Base-by-base conservation (phyloP, 53 echinoderm and acorn worm genomes). In the Stichopus horrens region DNA sequence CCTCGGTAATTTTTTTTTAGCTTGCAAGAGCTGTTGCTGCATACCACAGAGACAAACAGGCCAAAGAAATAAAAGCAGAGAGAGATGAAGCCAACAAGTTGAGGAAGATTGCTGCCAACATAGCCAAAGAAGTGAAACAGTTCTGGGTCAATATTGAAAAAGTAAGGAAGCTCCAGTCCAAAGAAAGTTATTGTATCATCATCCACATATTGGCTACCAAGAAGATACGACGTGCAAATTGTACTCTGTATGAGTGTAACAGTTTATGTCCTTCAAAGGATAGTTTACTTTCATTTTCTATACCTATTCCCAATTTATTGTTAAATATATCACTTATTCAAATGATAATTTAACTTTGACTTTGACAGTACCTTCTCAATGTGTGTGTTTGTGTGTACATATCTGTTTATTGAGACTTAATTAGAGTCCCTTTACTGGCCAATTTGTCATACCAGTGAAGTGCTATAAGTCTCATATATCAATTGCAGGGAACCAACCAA, bases 91-190 rank as follows among this genome's bases (percentile, higher is more conserved):
- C 92, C 6, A 86, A 90, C 82, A 97, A 94, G 68, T 90, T 97
- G 77, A 92, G 88, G 86, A 92, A 88, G 83, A 97, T 97, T 74
- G 97, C 97, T 63, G 83, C 91, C 22, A 95, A 95, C 93, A 97
- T 97, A 52, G 95, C 97, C 74, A 97, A 97, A 88, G 97, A 97
- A 84, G 92, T 97, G 80, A 95, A 90, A 89, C 92, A 93, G 21
- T 97, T 97, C 92, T 97, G 97, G 97, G 90, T 91, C 73, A 97
- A 97, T 88, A 97, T 97, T 78, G 97, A 97, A 94, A 97, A 97
- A 91, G 97, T 97, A 58, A 77, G 90, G 9, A 7, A 37, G 37
- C 37, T 37, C 0, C 37, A 37, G 37, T 37, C 37, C 37, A 37
- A 37, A 37, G 37, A 37, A 37, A 37, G 37, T 37, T 37, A 37